Evolutionary conservation across 2,888 invertebrate genomes (phyloP).

Genomic region (Tiliacea citrago): DNA sequence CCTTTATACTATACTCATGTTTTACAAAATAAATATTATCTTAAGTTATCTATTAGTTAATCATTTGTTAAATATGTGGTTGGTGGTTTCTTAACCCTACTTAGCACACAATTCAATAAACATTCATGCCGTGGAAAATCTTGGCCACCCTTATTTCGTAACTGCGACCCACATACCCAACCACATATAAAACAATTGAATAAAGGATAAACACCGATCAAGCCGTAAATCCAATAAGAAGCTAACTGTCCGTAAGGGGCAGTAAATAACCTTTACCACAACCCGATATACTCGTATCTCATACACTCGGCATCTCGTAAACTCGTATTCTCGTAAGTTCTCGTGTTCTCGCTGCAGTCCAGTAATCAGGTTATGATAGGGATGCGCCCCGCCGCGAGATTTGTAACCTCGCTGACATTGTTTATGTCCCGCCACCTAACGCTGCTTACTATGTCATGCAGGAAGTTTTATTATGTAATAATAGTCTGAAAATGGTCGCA

Average conservation of each 20-base stretch:
- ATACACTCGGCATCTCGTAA: slow-evolving; percentile 13
- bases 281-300: slow-evolving; percentile 6
- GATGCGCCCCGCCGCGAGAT: slow-evolving; percentile 63
- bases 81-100: no score
- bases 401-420: slow-evolving; percentile 52
- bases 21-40: no score
- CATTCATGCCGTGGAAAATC: background rate
- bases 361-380: slow-evolving; percentile 67
- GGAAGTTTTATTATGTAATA: slow-evolving; percentile 22
- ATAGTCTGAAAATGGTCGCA: slow-evolving; percentile 18
- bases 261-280: slow-evolving; percentile 62
- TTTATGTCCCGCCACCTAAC: slow-evolving; percentile 55
- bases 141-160: background rate
- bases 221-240: slow-evolving; percentile 50
- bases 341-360: slow-evolving; percentile 19
- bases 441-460: slow-evolving; percentile 9
- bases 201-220: slow-evolving; percentile 44
- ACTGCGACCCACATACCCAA: background rate
- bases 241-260: slow-evolving; percentile 47
- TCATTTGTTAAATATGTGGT: background rate
- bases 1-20: no score
- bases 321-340: slow-evolving; percentile 18
- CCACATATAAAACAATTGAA: slow-evolving; percentile 25
- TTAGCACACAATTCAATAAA: background rate
- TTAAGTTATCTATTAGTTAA: no score